Percentiles rank a stretch among this genome's conserved stretches.
These are phyloP conservation scores for Urocyon cinereoargenteus DNA, from an alignment of 2,797 vertebrate species.

Conservation along the genomic window DNA sequence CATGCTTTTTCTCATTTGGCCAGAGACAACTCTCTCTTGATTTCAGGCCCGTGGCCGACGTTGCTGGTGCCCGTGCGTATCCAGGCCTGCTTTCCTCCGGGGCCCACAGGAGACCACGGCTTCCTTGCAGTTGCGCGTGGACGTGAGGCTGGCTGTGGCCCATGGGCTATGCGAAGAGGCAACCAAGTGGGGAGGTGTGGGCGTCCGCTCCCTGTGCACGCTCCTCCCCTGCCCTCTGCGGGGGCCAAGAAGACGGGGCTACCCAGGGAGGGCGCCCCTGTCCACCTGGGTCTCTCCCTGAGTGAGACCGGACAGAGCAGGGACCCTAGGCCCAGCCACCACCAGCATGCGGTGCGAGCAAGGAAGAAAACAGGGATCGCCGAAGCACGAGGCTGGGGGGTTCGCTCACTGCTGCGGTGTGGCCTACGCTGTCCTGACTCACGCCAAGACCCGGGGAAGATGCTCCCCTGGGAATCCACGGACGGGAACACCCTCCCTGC, in stretches of 20 bases:
- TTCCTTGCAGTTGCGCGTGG: not conserved
- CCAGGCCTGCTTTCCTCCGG: not conserved
- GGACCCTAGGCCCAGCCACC: not conserved
- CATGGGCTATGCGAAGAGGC: not conserved
- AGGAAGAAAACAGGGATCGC: not conserved
- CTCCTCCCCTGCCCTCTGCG: not conserved
- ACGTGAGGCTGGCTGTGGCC: not conserved
- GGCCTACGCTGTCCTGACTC: not conserved
- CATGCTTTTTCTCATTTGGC: not conserved
- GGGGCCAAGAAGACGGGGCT: not conserved
- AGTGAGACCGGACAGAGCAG: not conserved
- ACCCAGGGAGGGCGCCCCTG: not conserved
- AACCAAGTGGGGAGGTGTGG: not conserved
- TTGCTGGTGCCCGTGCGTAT: no score
- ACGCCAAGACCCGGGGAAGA: not conserved
- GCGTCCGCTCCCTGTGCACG: not conserved
- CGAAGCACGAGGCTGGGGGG: not conserved
- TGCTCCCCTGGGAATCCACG: not conserved
- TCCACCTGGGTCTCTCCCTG: not conserved
- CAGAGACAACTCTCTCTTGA: not conserved
- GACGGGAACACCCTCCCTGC: not conserved
- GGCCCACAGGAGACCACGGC: not conserved
- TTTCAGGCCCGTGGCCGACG: not conserved
- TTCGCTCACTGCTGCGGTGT: not conserved
- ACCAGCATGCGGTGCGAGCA: not conserved